These are phyloP conservation scores for Arctocebus calabarensis DNA, from an alignment of 2,797 vertebrate species.

Conservation along the genomic window DNA sequence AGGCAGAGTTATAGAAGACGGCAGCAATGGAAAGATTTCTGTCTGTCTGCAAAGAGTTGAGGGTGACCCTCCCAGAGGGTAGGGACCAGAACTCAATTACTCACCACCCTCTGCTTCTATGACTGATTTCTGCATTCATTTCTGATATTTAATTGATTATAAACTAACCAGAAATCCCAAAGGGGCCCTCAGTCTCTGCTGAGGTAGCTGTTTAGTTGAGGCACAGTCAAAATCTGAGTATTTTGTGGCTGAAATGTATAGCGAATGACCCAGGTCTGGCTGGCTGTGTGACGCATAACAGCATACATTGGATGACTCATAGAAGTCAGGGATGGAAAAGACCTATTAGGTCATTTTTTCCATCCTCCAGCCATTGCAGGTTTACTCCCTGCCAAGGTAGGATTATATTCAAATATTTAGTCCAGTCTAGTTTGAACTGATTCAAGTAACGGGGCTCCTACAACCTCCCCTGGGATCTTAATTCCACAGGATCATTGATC, in stretches of 20 bases:
- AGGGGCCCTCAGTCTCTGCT: conserved; percentile 80
- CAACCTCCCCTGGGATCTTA: conserved; percentile 84
- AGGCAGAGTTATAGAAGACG: not conserved
- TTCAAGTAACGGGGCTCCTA: conserved; percentile 87
- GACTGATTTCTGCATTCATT: conserved; percentile 57
- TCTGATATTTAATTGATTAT: conserved; percentile 71
- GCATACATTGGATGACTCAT: conserved; percentile 88
- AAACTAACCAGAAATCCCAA: conserved; percentile 66
- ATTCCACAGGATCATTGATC: conserved; percentile 86
- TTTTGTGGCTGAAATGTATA: conserved; percentile 88
- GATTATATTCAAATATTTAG: conserved; percentile 89
- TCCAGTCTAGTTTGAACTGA: conserved; percentile 87
- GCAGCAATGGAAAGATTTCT: conserved; percentile 35
- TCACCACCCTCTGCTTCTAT: conserved; percentile 22
- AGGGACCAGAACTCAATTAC: conserved; percentile 34
- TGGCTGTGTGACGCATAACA: conserved; percentile 82
- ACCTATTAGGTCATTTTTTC: conserved; percentile 90
- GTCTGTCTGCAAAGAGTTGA: not conserved
- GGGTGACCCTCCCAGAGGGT: conserved; percentile 22
- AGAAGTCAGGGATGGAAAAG: conserved; percentile 88
- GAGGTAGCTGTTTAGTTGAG: conserved; percentile 80
- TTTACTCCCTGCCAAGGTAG: conserved; percentile 87
- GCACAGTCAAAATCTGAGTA: conserved; percentile 82
- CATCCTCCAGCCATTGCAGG: conserved; percentile 84
- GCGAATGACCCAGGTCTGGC: conserved; percentile 84